Conservation (phyloP, 2,888 invertebrate species). For the Cephus sareptanus region DNA sequence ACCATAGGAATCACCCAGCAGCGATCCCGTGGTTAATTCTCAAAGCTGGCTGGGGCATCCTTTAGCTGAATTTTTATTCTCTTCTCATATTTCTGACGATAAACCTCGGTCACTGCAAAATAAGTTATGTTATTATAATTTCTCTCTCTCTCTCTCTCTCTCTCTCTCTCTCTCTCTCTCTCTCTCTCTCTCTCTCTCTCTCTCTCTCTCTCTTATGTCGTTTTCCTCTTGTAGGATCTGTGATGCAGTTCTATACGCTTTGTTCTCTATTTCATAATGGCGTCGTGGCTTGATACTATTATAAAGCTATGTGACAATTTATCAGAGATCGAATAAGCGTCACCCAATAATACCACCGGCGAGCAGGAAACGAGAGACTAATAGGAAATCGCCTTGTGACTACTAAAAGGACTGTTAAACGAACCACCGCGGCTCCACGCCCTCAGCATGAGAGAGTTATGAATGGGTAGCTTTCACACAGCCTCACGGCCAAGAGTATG, state of each 20-base stretch:
- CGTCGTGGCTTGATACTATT: not conserved
- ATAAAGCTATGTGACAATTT: not conserved
- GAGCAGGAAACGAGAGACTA: slow-evolving; percentile 11
- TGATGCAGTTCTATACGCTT: not conserved
- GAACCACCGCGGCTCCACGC: not conserved
- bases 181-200: not conserved
- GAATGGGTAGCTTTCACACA: slow-evolving; percentile 8
- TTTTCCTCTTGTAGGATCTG: not conserved
- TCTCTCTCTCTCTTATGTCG: not conserved
- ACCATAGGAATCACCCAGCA: not conserved
- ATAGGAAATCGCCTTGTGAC: slow-evolving; percentile 11
- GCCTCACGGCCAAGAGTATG: not conserved
- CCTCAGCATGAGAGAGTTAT: slow-evolving; percentile 13
- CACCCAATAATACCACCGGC: slow-evolving; percentile 5
- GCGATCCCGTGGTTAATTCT: not conserved
- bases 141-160: not conserved
- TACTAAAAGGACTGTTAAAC: not conserved
- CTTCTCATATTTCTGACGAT: not conserved
- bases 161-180: not conserved
- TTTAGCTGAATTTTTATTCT: not conserved
- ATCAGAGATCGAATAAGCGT: not conserved
- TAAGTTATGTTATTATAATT: not conserved
- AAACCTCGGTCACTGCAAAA: not conserved
- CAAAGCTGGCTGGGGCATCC: not conserved
- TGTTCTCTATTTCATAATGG: not conserved